phyloP scores from a whole-genome alignment of 2,113 vertebrate genomes.

The Vireo altiloquus region DNA sequence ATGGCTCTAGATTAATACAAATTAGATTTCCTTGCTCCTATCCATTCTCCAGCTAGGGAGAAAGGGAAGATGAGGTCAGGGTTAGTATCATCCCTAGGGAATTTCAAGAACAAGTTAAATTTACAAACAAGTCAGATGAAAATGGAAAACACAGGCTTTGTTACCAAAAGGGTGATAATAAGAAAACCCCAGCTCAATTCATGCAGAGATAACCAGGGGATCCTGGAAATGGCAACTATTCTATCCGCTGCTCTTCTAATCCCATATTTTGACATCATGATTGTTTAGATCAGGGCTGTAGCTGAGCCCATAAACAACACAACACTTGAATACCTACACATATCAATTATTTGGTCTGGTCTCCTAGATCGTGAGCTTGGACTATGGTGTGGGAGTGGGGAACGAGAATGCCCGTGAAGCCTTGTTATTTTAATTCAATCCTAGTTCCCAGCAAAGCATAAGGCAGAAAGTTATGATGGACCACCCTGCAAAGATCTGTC shows the following conservation, averaged over 20 bases:
- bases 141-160: constrained; percentile 19
- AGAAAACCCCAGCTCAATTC: neutral
- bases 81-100: neutral
- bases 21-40: neutral
- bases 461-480: neutral
- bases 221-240: neutral
- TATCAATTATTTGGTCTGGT: neutral
- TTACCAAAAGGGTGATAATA: neutral
- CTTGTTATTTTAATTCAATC: neutral
- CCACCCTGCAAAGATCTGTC: neutral
- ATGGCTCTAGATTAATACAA: neutral
- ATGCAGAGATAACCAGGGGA: neutral
- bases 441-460: neutral
- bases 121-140: constrained; percentile 41
- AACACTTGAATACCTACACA: rapidly evolving
- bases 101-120: constrained; percentile 34
- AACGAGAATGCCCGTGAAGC: neutral
- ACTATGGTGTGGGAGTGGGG: neutral
- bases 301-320: neutral
- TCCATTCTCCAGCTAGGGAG: neutral
- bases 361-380: neutral
- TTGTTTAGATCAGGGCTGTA: neutral
- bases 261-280: neutral
- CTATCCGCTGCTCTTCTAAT: neutral
- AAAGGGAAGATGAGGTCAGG: neutral